Conservation (phyloP, 2,113 vertebrate genomes). For the Oenanthe melanoleuca region DNA sequence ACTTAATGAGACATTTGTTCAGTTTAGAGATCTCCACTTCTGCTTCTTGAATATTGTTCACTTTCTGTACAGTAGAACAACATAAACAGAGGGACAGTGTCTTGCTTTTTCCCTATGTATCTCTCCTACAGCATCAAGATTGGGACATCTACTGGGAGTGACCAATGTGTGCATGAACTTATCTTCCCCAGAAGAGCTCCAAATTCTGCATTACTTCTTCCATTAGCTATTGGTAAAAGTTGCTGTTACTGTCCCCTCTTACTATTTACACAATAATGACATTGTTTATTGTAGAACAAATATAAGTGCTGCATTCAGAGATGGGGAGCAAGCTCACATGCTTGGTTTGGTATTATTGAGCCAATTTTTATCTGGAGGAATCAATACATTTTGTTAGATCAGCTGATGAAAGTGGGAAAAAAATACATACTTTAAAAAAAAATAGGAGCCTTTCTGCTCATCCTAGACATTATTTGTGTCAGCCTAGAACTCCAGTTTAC, state of each 20-base stretch:
- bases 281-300: background rate
- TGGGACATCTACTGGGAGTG: background rate
- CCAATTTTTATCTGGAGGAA: background rate
- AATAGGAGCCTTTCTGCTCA: background rate
- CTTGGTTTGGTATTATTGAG: background rate
- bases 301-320: background rate
- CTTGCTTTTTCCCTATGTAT: background rate
- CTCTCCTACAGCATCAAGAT: background rate
- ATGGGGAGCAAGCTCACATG: background rate
- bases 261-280: background rate
- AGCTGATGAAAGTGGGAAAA: background rate
- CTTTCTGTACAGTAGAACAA: background rate
- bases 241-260: background rate
- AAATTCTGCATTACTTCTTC: background rate
- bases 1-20: background rate
- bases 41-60: background rate
- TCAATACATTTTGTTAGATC: background rate
- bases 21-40: background rate
- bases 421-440: background rate
- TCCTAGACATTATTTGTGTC: background rate
- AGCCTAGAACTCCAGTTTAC: background rate
- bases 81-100: fast-evolving
- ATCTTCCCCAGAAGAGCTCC: background rate
- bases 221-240: background rate
- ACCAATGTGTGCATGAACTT: background rate